phyloP scores from a whole-genome alignment of 2,797 vertebrate species.

The Acanthurus leucopareius region DNA sequence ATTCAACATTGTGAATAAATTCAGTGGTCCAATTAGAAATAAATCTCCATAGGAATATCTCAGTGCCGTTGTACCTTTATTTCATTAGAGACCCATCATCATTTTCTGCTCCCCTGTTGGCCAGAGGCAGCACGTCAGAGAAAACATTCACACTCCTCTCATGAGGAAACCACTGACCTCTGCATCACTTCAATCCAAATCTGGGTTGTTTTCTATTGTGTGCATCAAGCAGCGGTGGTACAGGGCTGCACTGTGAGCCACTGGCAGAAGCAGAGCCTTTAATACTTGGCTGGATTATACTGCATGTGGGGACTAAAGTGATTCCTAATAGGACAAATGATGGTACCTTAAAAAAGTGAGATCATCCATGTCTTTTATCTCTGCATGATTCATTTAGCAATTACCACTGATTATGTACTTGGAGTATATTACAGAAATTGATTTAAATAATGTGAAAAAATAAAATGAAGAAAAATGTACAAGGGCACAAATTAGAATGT shows the following conservation, averaged over 20 bases:
- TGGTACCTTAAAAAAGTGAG: conserved; percentile 50
- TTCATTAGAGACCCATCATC: conserved; percentile 19
- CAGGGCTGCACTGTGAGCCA: conserved; percentile 40
- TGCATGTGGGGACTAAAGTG: conserved; percentile 46
- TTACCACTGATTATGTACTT: conserved; percentile 48
- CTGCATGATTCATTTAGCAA: conserved; percentile 54
- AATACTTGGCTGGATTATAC: conserved; percentile 62
- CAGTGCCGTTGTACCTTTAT: conserved; percentile 1
- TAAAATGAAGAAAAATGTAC: neutral
- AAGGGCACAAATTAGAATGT: conserved; percentile 7
- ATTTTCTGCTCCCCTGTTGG: conserved; percentile 23
- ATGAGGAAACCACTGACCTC: conserved; percentile 65
- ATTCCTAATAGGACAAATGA: conserved; percentile 55
- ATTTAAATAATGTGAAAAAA: conserved; percentile 23
- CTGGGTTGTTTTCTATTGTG: conserved; percentile 68
- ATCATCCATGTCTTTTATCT: conserved; percentile 54
- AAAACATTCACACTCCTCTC: conserved; percentile 59
- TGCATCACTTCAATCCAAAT: conserved; percentile 68
- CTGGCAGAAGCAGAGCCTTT: conserved; percentile 64
- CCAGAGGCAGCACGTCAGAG: conserved; percentile 27
- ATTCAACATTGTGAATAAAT: neutral
- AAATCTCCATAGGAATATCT: neutral
- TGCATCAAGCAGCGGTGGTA: conserved; percentile 49
- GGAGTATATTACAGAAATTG: conserved; percentile 27
- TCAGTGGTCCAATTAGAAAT: neutral